Percentiles rank a stretch among this genome's conserved stretches.
phyloP scores from a whole-genome alignment of 2,888 invertebrate genomes.

The Lymantria monacha region DNA sequence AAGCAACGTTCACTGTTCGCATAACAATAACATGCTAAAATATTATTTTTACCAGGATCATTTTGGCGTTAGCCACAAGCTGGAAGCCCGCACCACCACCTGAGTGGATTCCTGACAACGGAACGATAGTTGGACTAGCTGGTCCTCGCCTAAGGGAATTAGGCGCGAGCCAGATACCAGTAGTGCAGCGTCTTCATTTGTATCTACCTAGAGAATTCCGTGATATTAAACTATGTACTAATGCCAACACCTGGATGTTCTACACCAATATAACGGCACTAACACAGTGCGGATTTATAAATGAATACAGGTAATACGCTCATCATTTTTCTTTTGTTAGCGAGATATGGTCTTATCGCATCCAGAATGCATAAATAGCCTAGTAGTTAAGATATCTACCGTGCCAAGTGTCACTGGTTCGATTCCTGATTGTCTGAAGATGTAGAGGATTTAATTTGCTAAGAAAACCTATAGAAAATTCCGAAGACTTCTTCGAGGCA shows the following conservation, averaged over 20 bases:
- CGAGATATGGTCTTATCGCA: too few species aligned
- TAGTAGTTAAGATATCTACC: too few species aligned
- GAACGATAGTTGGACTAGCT: not conserved
- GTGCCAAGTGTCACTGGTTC: too few species aligned
- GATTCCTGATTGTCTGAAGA: too few species aligned
- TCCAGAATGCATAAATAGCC: too few species aligned
- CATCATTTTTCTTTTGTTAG: not conserved
- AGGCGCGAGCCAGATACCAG: constrained; percentile 1
- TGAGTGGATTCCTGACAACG: not conserved
- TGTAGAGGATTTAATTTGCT: too few species aligned
- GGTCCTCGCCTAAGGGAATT: constrained; percentile 3
- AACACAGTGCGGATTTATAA: not conserved
- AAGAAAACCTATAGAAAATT: too few species aligned
- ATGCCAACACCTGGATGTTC: constrained; percentile 1
- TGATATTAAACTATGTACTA: not conserved
- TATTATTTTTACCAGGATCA: not conserved
- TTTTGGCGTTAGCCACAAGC: constrained; percentile 3
- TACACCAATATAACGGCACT: constrained; percentile 1
- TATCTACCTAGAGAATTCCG: not conserved
- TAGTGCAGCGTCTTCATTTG: not conserved
- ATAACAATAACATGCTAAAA: too few species aligned
- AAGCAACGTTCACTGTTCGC: too few species aligned
- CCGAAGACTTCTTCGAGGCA: too few species aligned
- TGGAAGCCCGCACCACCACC: not conserved
- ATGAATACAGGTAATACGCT: not conserved